These are phyloP conservation scores for Etheostoma perlongum DNA, from an alignment of 2,797 vertebrate species.

Conservation along the genomic window DNA sequence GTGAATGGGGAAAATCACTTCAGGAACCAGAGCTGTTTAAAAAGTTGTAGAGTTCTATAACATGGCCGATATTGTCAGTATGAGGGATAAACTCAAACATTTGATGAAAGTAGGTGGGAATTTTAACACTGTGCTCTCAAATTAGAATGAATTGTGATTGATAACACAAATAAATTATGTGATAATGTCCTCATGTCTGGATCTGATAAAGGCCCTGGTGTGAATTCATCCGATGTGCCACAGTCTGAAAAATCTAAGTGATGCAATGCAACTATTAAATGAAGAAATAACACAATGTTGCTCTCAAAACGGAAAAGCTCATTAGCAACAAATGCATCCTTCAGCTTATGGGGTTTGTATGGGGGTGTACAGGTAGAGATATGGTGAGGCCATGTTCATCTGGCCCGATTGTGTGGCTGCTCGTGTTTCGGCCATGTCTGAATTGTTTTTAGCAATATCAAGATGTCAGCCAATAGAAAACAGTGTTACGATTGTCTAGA, in stretches of 20 bases:
- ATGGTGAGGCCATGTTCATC: too few species aligned
- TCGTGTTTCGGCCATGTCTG: background rate
- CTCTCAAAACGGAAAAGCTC: too few species aligned
- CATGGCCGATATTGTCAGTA: background rate
- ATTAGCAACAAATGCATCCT: too few species aligned
- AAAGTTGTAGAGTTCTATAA: too few species aligned
- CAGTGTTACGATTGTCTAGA: too few species aligned
- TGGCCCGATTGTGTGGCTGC: background rate
- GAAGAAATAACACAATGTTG: background rate
- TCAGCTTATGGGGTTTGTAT: too few species aligned
- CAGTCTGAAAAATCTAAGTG: background rate
- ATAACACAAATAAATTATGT: background rate
- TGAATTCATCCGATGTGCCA: constrained; percentile 4
- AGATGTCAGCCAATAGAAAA: background rate
- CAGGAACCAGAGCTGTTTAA: too few species aligned
- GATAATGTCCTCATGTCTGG: constrained; percentile 8
- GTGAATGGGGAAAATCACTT: too few species aligned
- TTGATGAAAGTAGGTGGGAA: background rate
- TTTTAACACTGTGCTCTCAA: background rate
- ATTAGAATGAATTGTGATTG: background rate
- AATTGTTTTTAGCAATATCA: background rate
- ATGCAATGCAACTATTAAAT: background rate
- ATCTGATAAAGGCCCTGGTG: constrained; percentile 6
- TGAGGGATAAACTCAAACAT: constrained; percentile 6
- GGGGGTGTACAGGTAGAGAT: too few species aligned